A percentile compares a stretch with the other conserved stretches of the same genome.
These are phyloP conservation scores for Agonopterix subpropinquella DNA, from an alignment of 2,888 invertebrate species.

Conservation along the genomic window DNA sequence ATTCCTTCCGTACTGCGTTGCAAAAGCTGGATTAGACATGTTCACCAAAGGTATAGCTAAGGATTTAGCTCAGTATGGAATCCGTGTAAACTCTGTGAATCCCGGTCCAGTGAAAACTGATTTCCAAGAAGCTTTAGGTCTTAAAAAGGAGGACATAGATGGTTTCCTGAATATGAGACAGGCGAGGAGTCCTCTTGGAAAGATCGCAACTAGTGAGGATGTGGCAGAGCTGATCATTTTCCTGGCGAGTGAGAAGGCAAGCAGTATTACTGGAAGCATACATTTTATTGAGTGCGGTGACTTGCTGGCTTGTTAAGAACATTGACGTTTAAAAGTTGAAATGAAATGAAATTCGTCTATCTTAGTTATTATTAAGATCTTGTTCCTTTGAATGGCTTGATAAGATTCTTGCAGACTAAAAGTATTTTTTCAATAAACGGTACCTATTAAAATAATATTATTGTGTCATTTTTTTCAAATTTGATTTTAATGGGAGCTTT, in stretches of 20 bases:
- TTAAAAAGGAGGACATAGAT: background rate
- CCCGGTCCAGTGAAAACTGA: constrained; percentile 78
- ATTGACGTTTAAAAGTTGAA: too few species aligned
- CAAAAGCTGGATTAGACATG: constrained; percentile 84
- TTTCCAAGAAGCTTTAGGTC: constrained; percentile 1
- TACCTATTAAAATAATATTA: too few species aligned
- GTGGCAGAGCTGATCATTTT: constrained; percentile 11
- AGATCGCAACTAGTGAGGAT: constrained; percentile 6
- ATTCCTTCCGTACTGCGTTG: constrained; percentile 72
- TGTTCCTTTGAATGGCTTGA: too few species aligned
- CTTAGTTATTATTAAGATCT: too few species aligned
- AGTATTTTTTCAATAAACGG: background rate
- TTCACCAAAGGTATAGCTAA: constrained; percentile 81
- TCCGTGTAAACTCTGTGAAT: constrained; percentile 80
- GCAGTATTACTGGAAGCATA: constrained; percentile 5
- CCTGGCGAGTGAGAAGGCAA: constrained; percentile 11
- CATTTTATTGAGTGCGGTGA: background rate
- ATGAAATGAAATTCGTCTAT: too few species aligned
- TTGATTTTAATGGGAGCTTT: too few species aligned
- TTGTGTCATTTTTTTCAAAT: too few species aligned
- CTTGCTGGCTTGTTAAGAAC: background rate
- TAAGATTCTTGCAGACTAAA: background rate
- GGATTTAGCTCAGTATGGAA: constrained; percentile 67
- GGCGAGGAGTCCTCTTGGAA: constrained; percentile 1
- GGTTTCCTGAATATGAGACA: background rate